A percentile compares a stretch with the other conserved stretches of the same genome.
Conservation (phyloP, 2,113 vertebrate species). For the Mobula hypostoma region DNA sequence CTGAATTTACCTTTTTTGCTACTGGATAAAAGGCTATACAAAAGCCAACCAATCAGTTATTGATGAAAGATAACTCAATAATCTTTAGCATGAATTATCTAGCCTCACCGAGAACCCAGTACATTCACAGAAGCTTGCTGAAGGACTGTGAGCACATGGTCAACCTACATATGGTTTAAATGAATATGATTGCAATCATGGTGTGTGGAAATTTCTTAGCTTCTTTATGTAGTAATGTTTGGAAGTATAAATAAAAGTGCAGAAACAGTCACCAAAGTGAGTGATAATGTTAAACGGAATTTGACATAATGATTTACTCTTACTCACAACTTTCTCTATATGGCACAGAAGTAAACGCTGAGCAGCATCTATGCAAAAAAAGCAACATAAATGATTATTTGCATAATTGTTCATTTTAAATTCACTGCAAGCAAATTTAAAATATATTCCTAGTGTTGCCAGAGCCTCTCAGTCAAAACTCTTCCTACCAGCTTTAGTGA, state of each 20-base stretch:
- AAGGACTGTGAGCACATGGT: not conserved
- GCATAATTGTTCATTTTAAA: not conserved
- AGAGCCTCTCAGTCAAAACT: not conserved
- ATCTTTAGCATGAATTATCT: not conserved
- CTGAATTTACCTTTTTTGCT: not conserved
- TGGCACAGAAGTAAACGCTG: not conserved
- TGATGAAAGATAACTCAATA: not conserved
- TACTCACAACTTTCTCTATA: not conserved
- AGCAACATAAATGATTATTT: not conserved
- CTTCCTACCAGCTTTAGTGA: slow-evolving; percentile 63
- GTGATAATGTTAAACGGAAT: not conserved
- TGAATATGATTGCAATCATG: not conserved
- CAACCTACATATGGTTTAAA: not conserved
- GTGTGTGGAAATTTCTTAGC: too few relatives aligned
- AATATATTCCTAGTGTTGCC: not conserved
- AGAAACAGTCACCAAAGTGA: not conserved
- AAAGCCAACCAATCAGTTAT: not conserved
- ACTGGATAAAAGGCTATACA: not conserved
- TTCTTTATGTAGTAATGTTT: not conserved
- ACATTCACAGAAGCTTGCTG: not conserved
- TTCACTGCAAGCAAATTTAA: not conserved
- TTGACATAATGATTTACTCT: not conserved
- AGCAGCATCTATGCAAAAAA: not conserved
- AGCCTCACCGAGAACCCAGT: not conserved
- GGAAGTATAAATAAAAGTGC: not conserved